phyloP scores from a whole-genome alignment of 2,113 vertebrate genomes.

The Clarias batrachus region DNA sequence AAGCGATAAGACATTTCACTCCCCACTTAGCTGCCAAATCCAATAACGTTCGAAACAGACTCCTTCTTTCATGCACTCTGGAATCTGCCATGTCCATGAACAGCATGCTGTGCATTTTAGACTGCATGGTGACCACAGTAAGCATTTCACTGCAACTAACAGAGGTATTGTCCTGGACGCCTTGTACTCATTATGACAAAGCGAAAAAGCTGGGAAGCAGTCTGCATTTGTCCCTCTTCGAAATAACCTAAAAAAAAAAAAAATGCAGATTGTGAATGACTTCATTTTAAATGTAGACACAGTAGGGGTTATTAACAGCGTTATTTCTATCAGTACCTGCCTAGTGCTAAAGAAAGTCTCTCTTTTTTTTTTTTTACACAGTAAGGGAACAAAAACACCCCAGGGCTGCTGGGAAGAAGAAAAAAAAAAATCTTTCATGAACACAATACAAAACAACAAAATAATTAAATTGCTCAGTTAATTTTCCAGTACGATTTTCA shows the following conservation, averaged over 20 bases:
- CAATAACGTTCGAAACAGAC: conserved; percentile 14
- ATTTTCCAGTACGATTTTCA: not conserved
- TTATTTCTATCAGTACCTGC: not conserved
- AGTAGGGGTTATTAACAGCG: not conserved
- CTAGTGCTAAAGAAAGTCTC: not conserved
- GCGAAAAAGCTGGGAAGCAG: not conserved
- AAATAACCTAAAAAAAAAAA: not conserved
- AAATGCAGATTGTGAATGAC: not conserved
- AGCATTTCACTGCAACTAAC: not conserved
- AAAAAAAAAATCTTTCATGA: not conserved
- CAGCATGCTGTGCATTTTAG: not conserved
- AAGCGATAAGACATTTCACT: conserved; percentile 37
- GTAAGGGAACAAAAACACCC: too few species aligned
- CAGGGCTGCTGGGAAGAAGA: not conserved
- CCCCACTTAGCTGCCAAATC: conserved; percentile 31
- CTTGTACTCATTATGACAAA: not conserved
- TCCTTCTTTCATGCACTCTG: conserved; percentile 6
- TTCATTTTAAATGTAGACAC: not conserved
- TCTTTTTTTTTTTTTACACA: too few species aligned
- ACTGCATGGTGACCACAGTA: not conserved
- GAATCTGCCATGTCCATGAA: not conserved
- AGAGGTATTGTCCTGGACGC: not conserved
- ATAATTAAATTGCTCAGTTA: not conserved
- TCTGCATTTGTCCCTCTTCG: not conserved
- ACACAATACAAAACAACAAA: not conserved